Conservation (phyloP, 2,797 vertebrate species). For the Hybognathus amarus region DNA sequence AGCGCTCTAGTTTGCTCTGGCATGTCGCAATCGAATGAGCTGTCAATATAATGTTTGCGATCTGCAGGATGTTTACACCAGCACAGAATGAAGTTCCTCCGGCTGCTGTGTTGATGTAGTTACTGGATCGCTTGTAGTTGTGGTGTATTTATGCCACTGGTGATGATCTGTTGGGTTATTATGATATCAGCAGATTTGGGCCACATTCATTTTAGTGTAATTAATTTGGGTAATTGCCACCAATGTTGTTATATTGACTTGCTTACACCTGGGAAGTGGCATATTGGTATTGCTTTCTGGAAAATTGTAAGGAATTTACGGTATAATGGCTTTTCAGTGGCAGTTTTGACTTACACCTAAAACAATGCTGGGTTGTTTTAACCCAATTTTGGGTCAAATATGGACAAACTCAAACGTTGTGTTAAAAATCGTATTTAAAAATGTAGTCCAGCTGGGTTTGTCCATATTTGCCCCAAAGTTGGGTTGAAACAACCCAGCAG, state of each 20-base stretch:
- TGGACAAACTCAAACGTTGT: too few relatives aligned
- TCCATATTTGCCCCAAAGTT: too few relatives aligned
- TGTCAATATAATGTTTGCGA: slow-evolving; percentile 38
- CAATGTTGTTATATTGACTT: neutral
- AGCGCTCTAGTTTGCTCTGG: slow-evolving; percentile 3
- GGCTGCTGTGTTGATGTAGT: slow-evolving; percentile 3
- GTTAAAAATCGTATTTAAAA: too few relatives aligned
- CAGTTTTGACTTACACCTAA: neutral
- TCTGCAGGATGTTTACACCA: slow-evolving; percentile 24
- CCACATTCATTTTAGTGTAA: neutral
- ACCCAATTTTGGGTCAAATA: too few relatives aligned
- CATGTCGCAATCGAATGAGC: slow-evolving; percentile 32
- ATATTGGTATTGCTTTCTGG: neutral
- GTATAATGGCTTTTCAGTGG: neutral
- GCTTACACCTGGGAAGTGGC: neutral
- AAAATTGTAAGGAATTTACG: neutral
- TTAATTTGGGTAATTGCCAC: neutral
- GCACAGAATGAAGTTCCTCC: slow-evolving; percentile 12
- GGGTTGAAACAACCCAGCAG: too few relatives aligned
- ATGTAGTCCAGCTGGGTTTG: too few relatives aligned
- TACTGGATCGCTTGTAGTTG: neutral
- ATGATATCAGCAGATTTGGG: neutral
- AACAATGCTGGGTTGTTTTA: too few relatives aligned
- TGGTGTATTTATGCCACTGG: neutral
- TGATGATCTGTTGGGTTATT: slow-evolving; percentile 8